Base-by-base conservation (phyloP, 2,888 invertebrate genomes). In the Drosophila kuntzei region DNA sequence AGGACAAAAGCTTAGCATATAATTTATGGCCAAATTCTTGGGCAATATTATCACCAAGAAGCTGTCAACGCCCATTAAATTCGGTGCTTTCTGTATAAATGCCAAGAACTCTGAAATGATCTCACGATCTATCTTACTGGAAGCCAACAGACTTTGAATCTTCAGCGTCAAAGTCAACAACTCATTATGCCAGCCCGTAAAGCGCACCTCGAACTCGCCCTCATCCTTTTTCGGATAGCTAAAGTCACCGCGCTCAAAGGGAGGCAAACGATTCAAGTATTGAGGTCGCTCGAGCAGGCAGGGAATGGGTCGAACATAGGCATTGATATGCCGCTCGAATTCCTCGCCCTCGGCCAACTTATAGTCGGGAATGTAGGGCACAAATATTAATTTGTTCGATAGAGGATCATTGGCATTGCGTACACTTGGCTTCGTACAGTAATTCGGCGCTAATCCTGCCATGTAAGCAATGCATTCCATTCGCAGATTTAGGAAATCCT, bases 1-100 rank as follows among this genome's bases (percentile, higher is more conserved):
- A 0, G 95, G 95, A 75, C 94, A 94, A 60, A 93, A 93, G 32
- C 94, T 94, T 29, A 95, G 91, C 75, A 95, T 90, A 75, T 94
- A 92, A 61, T 93, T 90, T 1, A 94, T 92, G 46, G 93, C 93
- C 89, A 95, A 92, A 76, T 93, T 92, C 75, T 93, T 91, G 36
- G 92, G 91, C 87, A 93, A 89, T 80, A 94, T 88, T 79, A 93
- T 90, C 53, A 93, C 91, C 82, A 93, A 90, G 90, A 94, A 90
- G 90, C 94, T 93, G 87, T 93, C 90, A 76, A 93, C 89, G 55
- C 95, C 93, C 87, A 94, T 86, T 70, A 94, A 79, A 88, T 93
- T 91, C 75, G 94, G 91, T 79, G 94, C 93, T 51, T 94, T 91
- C 37, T 94, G 93, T 47, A 95, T 92, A 85, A 95, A 95, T 44